Conservation (phyloP, 2,113 vertebrate species). For the Eupsittula cactorum region DNA sequence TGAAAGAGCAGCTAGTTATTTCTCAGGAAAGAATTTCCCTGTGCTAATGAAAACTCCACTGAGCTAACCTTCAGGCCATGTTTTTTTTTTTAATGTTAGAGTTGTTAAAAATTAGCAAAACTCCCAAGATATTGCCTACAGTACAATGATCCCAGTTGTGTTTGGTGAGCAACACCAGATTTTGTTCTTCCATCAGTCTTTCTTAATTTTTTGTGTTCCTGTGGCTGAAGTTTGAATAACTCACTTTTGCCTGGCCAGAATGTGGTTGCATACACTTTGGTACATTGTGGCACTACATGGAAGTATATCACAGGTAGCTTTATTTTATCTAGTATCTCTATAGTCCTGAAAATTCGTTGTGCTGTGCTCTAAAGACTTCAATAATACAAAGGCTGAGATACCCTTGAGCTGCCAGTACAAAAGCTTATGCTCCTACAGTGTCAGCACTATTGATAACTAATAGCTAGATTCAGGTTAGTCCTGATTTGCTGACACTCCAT, state of each 20-base stretch:
- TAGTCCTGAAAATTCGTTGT: neutral
- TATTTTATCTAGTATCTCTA: neutral
- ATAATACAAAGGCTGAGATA: neutral
- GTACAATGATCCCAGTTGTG: neutral
- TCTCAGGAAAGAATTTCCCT: neutral
- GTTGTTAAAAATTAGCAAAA: neutral
- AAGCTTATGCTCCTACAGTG: neutral
- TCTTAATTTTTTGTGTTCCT: neutral
- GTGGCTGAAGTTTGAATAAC: neutral
- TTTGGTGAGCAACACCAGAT: neutral
- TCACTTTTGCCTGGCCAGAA: neutral
- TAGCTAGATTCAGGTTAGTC: neutral
- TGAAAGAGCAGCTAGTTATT: neutral
- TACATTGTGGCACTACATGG: neutral
- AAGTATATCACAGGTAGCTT: neutral
- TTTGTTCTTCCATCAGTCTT: neutral
- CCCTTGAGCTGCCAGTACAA: neutral
- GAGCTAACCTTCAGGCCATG: neutral
- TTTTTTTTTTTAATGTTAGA: neutral
- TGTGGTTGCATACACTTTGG: neutral
- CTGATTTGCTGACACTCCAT: neutral
- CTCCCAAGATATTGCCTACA: neutral
- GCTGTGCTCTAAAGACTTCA: neutral
- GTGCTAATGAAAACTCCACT: neutral
- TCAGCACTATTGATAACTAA: neutral